Conservation (phyloP, 2,888 invertebrate species). For the Crematogaster levior region DNA sequence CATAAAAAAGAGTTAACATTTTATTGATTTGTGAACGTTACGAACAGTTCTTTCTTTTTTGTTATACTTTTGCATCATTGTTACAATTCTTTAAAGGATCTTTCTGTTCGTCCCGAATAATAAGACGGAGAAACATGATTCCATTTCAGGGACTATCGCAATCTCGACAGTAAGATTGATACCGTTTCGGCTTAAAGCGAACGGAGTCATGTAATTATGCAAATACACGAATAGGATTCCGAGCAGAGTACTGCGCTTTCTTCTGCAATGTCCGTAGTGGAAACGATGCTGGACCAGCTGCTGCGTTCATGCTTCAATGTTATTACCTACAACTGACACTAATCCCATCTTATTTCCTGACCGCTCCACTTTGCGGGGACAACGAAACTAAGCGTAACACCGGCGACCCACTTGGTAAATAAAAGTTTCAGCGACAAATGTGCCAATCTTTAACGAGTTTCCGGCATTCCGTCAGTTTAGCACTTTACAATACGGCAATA, state of each 20-base stretch:
- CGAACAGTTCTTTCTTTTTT: background rate
- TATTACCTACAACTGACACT: conserved; percentile 71
- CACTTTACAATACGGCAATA: no score
- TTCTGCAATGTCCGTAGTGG: conserved; percentile 33
- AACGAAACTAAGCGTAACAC: conserved; percentile 60
- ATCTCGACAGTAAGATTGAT: conserved; percentile 23
- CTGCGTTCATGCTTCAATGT: conserved; percentile 62
- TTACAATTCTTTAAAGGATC: background rate
- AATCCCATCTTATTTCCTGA: conserved; percentile 73
- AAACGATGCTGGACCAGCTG: conserved; percentile 32
- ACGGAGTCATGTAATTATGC: conserved; percentile 32
- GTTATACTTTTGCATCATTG: background rate
- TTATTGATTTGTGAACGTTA: background rate
- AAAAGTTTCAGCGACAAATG: conserved; percentile 46
- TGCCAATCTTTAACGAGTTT: conserved; percentile 1
- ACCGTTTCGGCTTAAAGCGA: background rate
- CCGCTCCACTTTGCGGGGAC: conserved; percentile 62
- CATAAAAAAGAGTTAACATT: background rate
- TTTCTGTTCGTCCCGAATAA: background rate
- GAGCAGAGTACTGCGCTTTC: conserved; percentile 7
- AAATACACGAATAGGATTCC: conserved; percentile 23
- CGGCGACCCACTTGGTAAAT: conserved; percentile 62
- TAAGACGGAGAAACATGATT: background rate
- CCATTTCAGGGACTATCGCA: background rate
- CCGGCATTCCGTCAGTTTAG: background rate